Conservation (phyloP, 1,140 invertebrate genomes). For the Cydia splendana region DNA sequence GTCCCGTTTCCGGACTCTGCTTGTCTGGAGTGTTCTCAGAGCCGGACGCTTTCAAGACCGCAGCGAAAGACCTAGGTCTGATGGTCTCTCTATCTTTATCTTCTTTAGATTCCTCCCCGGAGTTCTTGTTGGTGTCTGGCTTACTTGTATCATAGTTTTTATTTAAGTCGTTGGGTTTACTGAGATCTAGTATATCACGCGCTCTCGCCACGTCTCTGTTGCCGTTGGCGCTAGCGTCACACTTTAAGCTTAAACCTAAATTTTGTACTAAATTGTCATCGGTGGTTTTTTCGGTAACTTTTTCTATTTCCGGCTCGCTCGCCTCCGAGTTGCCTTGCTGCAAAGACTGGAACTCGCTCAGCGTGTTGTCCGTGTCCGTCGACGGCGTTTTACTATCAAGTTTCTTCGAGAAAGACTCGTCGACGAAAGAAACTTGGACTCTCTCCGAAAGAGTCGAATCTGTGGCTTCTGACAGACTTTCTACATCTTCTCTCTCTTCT, state of each 20-base stretch:
- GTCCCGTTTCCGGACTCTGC: slow-evolving; percentile 68
- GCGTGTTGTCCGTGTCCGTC: slow-evolving; percentile 70
- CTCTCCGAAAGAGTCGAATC: slow-evolving; percentile 71
- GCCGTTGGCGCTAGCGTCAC: slow-evolving; percentile 48
- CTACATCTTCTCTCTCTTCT: slow-evolving; percentile 61
- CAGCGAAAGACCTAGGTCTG: slow-evolving; percentile 65
- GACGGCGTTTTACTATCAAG: slow-evolving; percentile 74
- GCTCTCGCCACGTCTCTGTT: slow-evolving; percentile 43
- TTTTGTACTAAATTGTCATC: slow-evolving; percentile 78
- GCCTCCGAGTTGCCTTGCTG: slow-evolving; percentile 41
- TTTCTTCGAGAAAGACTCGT: slow-evolving; percentile 72
- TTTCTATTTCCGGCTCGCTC: slow-evolving; percentile 40
- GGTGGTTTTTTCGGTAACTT: slow-evolving; percentile 72
- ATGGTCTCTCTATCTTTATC: slow-evolving; percentile 43
- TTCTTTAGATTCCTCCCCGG: slow-evolving; percentile 36
- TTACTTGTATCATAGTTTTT: slow-evolving; percentile 46
- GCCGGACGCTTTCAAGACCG: slow-evolving; percentile 65
- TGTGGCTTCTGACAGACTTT: slow-evolving; percentile 63
- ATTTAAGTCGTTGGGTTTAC: slow-evolving; percentile 65
- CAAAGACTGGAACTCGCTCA: slow-evolving; percentile 70
- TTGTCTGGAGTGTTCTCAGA: slow-evolving; percentile 67
- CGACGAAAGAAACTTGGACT: slow-evolving; percentile 70
- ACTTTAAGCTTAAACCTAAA: slow-evolving; percentile 73
- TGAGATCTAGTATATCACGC: slow-evolving; percentile 70
- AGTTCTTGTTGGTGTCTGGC: slow-evolving; percentile 39